Percentiles rank a stretch among this genome's conserved stretches.
Evolutionary conservation across 2,888 invertebrate genomes (phyloP).

Genomic region (Taenaris catops): DNA sequence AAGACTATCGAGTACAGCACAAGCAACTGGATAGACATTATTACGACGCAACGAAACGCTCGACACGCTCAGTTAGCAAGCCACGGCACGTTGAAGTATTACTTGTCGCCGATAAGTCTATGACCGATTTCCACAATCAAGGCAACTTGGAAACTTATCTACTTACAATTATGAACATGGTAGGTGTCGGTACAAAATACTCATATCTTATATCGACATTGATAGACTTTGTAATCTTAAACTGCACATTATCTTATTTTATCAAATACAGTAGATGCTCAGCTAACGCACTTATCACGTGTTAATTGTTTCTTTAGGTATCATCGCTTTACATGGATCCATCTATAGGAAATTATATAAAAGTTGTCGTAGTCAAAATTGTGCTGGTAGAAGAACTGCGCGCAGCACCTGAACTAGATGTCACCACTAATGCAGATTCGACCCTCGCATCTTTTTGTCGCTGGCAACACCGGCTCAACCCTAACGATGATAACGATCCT

Average conservation of each 20-base stretch:
- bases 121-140: conserved; percentile 92
- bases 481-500: conserved; percentile 87
- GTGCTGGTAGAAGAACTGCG: conserved; percentile 85
- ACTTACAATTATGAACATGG: conserved; percentile 96
- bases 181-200: conserved; percentile 40
- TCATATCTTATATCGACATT: conserved; percentile 6
- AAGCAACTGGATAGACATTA: conserved; percentile 13
- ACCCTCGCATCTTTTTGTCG: conserved; percentile 92
- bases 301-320: conserved; percentile 56
- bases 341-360: conserved; percentile 93
- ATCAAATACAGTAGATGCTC: too few relatives aligned
- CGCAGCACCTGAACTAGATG: conserved; percentile 82
- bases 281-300: too few relatives aligned
- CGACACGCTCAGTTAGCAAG: conserved; percentile 85
- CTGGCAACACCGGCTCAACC: conserved; percentile 89
- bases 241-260: too few relatives aligned
- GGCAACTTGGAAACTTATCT: conserved; percentile 92
- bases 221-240: conserved; percentile 2
- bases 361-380: conserved; percentile 93
- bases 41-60: conserved; percentile 34
- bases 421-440: conserved; percentile 89
- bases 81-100: conserved; percentile 91
- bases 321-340: conserved; percentile 92
- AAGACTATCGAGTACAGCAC: conserved; percentile 40
- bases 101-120: conserved; percentile 92